Conservation (phyloP, 2,113 vertebrate species). For the Mustela nigripes region DNA sequence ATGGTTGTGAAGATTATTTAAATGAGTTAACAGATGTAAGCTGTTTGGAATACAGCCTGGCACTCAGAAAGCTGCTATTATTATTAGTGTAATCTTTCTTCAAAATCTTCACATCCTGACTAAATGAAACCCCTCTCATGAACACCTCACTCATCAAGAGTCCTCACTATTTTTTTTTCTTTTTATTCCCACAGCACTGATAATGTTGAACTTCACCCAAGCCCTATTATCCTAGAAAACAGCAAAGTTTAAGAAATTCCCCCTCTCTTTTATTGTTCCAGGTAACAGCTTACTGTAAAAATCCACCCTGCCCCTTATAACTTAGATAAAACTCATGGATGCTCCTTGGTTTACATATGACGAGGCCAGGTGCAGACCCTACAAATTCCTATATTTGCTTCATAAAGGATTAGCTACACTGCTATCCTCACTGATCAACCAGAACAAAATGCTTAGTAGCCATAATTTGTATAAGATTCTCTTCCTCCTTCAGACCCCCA, state of each 20-base stretch:
- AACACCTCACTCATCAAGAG: background rate
- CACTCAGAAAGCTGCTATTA: background rate
- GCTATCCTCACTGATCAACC: background rate
- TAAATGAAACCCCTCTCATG: background rate
- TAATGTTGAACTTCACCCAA: background rate
- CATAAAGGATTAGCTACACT: background rate
- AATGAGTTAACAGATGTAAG: background rate
- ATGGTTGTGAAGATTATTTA: background rate
- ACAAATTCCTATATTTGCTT: background rate
- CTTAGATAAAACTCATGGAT: background rate
- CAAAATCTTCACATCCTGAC: background rate
- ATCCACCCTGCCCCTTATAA: background rate
- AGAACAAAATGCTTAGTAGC: background rate
- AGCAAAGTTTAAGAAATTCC: background rate
- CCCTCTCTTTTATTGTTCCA: background rate
- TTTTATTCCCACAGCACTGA: background rate
- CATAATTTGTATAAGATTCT: background rate
- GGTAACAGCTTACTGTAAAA: background rate
- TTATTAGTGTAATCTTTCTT: background rate
- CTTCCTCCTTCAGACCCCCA: background rate
- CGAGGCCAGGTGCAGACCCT: background rate
- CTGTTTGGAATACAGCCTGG: background rate
- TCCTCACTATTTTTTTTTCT: background rate
- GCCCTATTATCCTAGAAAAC: background rate
- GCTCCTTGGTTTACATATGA: background rate